A percentile compares a stretch with the other conserved stretches of the same genome.
Evolutionary conservation across 2,888 invertebrate genomes (phyloP).

Genomic region (Syrphus vitripennis): DNA sequence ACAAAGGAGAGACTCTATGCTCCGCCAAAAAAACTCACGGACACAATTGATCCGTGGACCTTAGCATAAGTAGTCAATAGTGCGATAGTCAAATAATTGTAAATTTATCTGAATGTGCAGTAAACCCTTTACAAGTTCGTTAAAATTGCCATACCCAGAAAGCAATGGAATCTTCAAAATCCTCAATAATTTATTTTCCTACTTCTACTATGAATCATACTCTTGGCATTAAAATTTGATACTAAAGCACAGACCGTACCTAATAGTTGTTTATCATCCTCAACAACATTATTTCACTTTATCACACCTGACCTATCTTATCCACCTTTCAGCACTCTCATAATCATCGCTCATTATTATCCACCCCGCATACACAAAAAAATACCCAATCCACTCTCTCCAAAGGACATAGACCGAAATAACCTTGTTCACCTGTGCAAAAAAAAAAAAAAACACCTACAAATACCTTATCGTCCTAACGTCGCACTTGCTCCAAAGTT

Average conservation of each 20-base stretch:
- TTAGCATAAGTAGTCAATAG: no score
- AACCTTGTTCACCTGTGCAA: conserved; percentile 10
- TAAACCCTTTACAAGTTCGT: no score
- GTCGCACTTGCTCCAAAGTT: not conserved
- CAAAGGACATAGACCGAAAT: not conserved
- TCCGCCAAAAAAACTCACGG: no score
- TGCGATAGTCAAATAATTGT: no score
- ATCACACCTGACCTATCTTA: conserved; percentile 13
- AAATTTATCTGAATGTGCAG: no score
- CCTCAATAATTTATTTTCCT: not conserved
- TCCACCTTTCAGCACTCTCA: conserved; percentile 26
- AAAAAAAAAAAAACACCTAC: not conserved
- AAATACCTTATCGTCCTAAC: conserved; percentile 4
- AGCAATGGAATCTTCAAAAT: no score
- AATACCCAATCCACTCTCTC: not conserved
- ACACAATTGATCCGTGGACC: no score
- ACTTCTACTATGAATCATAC: not conserved
- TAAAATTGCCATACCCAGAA: no score
- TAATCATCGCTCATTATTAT: conserved; percentile 44
- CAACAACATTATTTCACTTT: not conserved
- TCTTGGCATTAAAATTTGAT: not conserved
- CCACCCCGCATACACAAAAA: not conserved
- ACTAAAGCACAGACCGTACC: not conserved
- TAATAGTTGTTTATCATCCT: conserved; percentile 8
- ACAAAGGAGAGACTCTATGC: no score